These are phyloP conservation scores for Pica pica DNA, from an alignment of 2,113 vertebrate species.

Conservation along the genomic window DNA sequence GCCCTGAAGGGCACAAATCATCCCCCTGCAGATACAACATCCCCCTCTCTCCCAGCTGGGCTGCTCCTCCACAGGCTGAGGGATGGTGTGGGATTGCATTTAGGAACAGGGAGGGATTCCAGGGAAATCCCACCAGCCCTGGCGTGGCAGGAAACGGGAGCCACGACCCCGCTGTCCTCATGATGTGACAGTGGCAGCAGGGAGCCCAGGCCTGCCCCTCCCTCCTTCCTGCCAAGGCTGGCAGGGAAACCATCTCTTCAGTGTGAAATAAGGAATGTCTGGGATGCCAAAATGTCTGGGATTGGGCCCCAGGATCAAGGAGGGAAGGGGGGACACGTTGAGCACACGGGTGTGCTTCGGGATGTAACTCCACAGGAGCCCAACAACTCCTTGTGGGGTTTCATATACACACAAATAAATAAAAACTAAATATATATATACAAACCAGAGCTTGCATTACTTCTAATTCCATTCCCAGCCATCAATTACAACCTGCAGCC, in stretches of 20 bases:
- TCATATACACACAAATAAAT: background rate
- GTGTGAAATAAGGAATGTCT: background rate
- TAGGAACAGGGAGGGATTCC: background rate
- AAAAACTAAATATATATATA: background rate
- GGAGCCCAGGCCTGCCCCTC: background rate
- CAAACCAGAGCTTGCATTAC: background rate
- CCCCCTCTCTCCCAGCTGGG: background rate
- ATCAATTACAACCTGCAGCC: background rate
- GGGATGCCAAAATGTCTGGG: background rate
- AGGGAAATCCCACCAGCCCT: background rate
- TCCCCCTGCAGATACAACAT: background rate
- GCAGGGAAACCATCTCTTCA: accelerated
- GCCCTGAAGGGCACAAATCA: accelerated
- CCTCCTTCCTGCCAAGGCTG: accelerated
- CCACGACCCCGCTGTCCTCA: accelerated
- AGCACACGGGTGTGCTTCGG: background rate
- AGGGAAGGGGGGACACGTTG: background rate
- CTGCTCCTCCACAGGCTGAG: background rate
- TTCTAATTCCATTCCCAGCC: background rate
- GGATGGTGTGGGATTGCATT: accelerated
- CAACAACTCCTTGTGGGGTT: background rate
- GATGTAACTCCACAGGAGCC: background rate
- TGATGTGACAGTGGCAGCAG: background rate
- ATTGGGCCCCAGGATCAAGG: no score
- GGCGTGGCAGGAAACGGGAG: background rate